phyloP scores from a whole-genome alignment of 64 coral and sea anemone genomes.

The Montipora sp. region DNA sequence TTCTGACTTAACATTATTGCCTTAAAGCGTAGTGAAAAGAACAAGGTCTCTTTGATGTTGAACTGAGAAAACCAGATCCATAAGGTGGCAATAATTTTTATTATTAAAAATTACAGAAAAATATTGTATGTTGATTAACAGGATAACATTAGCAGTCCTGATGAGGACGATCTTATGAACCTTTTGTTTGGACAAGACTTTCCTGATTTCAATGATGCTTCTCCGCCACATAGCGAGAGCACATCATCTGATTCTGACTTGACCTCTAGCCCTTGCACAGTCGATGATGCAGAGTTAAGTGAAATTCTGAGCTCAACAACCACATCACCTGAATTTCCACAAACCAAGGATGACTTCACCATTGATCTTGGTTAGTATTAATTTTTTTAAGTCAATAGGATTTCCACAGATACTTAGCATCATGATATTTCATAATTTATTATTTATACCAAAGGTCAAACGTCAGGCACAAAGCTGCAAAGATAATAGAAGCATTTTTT shows the following conservation, averaged over 20 bases:
- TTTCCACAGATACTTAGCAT: not conserved
- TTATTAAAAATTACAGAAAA: too few relatives aligned
- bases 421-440: too few relatives aligned
- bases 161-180: not conserved
- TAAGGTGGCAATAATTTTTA: too few relatives aligned
- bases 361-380: slow-evolving; percentile 74
- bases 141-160: not conserved
- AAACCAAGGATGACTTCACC: slow-evolving; percentile 58
- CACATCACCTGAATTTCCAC: slow-evolving; percentile 51
- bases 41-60: too few relatives aligned
- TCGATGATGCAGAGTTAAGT: slow-evolving; percentile 55
- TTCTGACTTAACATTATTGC: too few relatives aligned
- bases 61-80: too few relatives aligned
- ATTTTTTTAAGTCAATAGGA: not conserved
- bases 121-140: not conserved
- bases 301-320: slow-evolving; percentile 68
- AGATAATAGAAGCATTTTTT: too few relatives aligned
- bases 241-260: slow-evolving; percentile 84
- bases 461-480: too few relatives aligned
- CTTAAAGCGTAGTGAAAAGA: too few relatives aligned
- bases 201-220: not conserved
- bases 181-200: slow-evolving; percentile 48
- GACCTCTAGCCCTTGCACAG: slow-evolving; percentile 74
- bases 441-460: too few relatives aligned
- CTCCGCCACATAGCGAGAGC: slow-evolving; percentile 79